A percentile compares a stretch with the other conserved stretches of the same genome.
phyloP scores from a whole-genome alignment of 2,113 vertebrate genomes.

The Sus scrofa region T2T-Sscrofa CM000822.6:80112501-80113000 shows the following conservation, averaged over 20 bases:
- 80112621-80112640: conserved; percentile 46
- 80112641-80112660: not conserved
- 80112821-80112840: not conserved
- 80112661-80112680: not conserved
- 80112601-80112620: not conserved
- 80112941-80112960: no score
- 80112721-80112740: not conserved
- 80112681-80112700: not conserved
- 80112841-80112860: no score
- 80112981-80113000: no score
- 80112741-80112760: not conserved
- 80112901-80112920: no score
- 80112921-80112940: no score
- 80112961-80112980: no score
- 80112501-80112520: not conserved
- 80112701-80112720: not conserved
- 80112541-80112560: not conserved
- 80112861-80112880: fast-evolving
- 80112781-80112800: not conserved
- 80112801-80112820: not conserved
- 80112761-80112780: not conserved
- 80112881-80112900: no score
- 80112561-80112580: not conserved
- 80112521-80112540: not conserved
- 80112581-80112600: conserved; percentile 43